Percentiles rank a stretch among this genome's conserved stretches.
These are phyloP conservation scores for Callitettix versicolor DNA, from an alignment of 1,140 invertebrate genomes.

Conservation along the genomic window DNA sequence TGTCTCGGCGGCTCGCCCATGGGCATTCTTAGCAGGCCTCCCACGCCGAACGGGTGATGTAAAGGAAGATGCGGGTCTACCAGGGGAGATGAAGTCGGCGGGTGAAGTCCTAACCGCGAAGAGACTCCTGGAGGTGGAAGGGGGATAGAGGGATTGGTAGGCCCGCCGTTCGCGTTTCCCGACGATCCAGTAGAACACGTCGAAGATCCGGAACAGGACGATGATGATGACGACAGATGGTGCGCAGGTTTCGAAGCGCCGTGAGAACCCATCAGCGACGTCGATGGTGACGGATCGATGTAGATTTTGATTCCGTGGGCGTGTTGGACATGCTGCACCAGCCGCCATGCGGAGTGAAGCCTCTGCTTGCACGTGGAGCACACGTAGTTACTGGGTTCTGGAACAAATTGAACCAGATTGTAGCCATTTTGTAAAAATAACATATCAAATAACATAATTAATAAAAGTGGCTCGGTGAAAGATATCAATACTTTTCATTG, in stretches of 20 bases:
- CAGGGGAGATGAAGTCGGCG: conserved; percentile 21
- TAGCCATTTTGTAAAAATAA: too few relatives aligned
- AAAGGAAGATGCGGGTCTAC: conserved; percentile 41
- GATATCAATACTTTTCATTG: too few relatives aligned
- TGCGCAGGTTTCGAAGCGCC: conserved; percentile 37
- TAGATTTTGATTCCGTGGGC: conserved; percentile 90
- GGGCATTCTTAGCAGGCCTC: conserved; percentile 51
- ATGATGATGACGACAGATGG: conserved; percentile 37
- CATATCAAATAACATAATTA: too few relatives aligned
- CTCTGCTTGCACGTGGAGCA: conserved; percentile 89
- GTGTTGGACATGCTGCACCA: conserved; percentile 90
- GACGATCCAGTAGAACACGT: conserved; percentile 22
- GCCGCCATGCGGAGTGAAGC: conserved; percentile 81
- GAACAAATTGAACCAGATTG: too few relatives aligned
- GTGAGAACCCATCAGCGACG: conserved; percentile 23
- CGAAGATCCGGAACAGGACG: conserved; percentile 39
- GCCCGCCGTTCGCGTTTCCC: conserved; percentile 28
- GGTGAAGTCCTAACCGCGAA: conserved; percentile 33
- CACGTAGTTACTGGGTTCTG: conserved; percentile 90
- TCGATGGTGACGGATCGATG: conserved; percentile 49
- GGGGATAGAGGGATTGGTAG: conserved; percentile 36
- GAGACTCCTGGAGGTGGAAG: conserved; percentile 44
- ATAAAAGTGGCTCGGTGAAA: too few relatives aligned
- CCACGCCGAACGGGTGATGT: conserved; percentile 54
- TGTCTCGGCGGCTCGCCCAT: conserved; percentile 30